Percentiles rank a stretch among this genome's conserved stretches.
Conservation (phyloP, 2,113 vertebrate genomes). For the Pycnonotus jocosus region DNA sequence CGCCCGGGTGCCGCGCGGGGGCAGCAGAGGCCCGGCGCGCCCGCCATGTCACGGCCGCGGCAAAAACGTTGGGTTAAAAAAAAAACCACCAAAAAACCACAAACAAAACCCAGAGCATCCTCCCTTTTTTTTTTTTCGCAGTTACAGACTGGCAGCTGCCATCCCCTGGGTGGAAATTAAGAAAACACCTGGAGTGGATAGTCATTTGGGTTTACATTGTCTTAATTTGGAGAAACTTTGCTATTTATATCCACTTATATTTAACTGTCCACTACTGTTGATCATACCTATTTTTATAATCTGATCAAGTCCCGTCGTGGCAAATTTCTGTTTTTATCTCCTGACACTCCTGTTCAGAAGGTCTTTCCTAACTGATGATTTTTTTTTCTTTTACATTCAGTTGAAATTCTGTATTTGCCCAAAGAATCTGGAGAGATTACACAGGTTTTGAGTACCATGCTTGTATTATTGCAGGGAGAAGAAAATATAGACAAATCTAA, state of each 20-base stretch:
- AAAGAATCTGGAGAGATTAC: not conserved
- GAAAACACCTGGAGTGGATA: rapidly evolving
- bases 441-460: not conserved
- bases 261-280: not conserved
- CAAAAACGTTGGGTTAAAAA: rapidly evolving
- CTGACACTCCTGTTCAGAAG: not conserved
- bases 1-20: not conserved
- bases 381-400: not conserved
- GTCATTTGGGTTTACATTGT: not conserved
- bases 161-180: not conserved
- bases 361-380: not conserved
- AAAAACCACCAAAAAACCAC: rapidly evolving
- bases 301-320: not conserved
- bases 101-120: rapidly evolving
- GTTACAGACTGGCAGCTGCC: not conserved
- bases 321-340: not conserved
- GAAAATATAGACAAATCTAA: not conserved
- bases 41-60: not conserved
- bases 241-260: not conserved
- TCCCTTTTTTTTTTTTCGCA: not conserved
- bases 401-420: not conserved
- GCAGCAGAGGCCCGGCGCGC: not conserved
- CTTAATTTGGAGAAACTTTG: not conserved
- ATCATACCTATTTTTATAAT: not conserved
- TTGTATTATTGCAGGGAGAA: not conserved